These are phyloP conservation scores for Enhydra lutris DNA, from an alignment of 2,113 vertebrate genomes.

Conservation along the genomic window DNA sequence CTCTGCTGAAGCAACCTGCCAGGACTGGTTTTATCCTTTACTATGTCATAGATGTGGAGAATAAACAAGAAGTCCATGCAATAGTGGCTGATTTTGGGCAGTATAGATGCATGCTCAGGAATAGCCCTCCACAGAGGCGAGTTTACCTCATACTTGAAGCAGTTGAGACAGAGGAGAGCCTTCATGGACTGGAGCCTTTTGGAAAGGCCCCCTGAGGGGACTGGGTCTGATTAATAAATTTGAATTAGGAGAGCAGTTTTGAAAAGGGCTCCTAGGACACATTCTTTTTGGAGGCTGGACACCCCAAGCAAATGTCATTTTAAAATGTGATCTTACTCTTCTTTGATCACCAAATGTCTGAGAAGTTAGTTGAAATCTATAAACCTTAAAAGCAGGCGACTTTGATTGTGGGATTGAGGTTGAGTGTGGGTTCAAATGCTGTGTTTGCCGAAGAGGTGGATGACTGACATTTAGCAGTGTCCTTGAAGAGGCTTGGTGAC, in stretches of 20 bases:
- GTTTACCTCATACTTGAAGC: not conserved
- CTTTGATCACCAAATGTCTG: not conserved
- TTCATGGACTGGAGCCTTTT: not conserved
- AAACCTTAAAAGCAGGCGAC: not conserved
- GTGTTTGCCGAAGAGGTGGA: not conserved
- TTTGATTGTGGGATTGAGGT: not conserved
- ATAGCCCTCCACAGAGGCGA: no score
- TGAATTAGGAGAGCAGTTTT: not conserved
- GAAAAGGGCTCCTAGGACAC: not conserved
- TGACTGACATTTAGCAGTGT: not conserved
- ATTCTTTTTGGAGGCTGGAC: not conserved
- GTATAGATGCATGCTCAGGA: not conserved
- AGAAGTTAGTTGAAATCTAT: not conserved
- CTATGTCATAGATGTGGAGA: not conserved
- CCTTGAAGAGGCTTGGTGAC: not conserved
- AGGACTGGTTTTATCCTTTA: not conserved
- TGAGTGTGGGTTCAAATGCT: not conserved
- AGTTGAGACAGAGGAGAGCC: not conserved
- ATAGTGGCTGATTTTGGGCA: not conserved
- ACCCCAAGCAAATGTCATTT: not conserved
- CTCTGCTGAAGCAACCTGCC: not conserved
- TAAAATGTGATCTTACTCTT: not conserved
- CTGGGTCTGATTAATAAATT: not conserved
- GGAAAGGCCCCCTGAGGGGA: not conserved
- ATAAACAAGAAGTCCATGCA: not conserved